Evolutionary conservation across 1,140 invertebrate genomes (phyloP), one percentile per base, ranked within the genome.

Genomic region (Pseudomyrmex gracilis): DNA sequence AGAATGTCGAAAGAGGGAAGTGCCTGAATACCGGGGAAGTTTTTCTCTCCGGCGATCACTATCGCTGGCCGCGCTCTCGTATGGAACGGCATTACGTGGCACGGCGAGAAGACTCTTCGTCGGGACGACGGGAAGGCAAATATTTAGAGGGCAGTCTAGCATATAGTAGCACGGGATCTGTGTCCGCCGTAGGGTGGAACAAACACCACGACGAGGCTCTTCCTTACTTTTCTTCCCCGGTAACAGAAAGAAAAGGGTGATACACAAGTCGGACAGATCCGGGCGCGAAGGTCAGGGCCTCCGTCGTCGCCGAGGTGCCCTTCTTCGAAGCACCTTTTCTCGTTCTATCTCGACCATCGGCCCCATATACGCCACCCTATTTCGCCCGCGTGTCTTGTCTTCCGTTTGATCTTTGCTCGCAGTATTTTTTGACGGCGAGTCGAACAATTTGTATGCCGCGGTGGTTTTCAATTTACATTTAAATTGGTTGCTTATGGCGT

Each of bases 401-500:
- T 89, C 85, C 88, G 92, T 94, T 94, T 94, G 93, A 94, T 94
- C 93, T 94, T 93, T 92, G 92, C 92, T 93, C 92, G 91, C 93
- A 92, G 92, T 94, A 94, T 94, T 94, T 94, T 94, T 94, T 94
- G 93, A 94, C 92, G 94, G 92, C 92, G 93, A 94, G 93, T 94
- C 93, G 92, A 94, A 94, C 93, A 94, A 94, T 94, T 94, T 94
- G 94, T 94, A 94, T 94, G 94, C 94, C 93, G 91, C 91, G 93
- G 91, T 94, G 94, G 90, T 94, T 94, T 94, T 94, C 94, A 94
- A 94, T 94, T 94, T 94, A 94, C 94, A 94, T 94, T 94, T 94
- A 94, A 94, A 94, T 94, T 94, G 94, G 93, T 94, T 94, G 94
- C 93, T 94, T 94, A 94, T 94, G 94, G 93, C 92, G 92, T 92